Conservation (phyloP, 35 echinoderm and acorn worm species). For the Eucidaris tribuloides region DNA sequence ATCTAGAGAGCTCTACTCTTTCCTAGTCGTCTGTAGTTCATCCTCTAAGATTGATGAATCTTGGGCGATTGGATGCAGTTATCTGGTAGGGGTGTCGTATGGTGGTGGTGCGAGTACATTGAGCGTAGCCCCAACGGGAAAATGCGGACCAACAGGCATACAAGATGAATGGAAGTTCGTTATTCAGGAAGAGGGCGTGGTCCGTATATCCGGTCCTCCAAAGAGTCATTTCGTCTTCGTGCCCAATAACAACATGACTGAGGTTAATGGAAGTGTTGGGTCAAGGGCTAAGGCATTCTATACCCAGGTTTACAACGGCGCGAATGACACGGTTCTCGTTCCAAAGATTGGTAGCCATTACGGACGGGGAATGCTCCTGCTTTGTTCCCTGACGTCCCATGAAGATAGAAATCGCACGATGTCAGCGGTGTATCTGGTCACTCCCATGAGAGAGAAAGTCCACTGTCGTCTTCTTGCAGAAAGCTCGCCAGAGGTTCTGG, state of each 20-base stretch:
- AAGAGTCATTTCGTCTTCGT: slow-evolving; percentile 23
- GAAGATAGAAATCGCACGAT: slow-evolving; percentile 29
- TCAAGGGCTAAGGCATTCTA: slow-evolving; percentile 26
- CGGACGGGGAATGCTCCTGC: slow-evolving; percentile 29
- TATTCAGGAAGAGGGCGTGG: background rate
- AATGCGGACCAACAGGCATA: background rate
- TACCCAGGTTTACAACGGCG: slow-evolving; percentile 43
- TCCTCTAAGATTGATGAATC: background rate
- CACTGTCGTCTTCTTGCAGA: slow-evolving; percentile 10
- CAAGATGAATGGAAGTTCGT: slow-evolving; percentile 36
- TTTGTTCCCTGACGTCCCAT: slow-evolving; percentile 53
- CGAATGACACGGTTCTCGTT: slow-evolving; percentile 24
- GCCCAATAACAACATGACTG: background rate
- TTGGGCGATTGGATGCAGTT: background rate
- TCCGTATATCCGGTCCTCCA: slow-evolving; percentile 18
- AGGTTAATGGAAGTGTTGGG: background rate
- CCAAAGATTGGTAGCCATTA: slow-evolving; percentile 7
- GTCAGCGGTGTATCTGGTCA: slow-evolving; percentile 49
- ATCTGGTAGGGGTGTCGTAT: background rate
- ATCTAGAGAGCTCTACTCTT: background rate
- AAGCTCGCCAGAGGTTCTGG: background rate
- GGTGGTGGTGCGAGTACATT: background rate
- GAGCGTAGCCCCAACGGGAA: slow-evolving; percentile 2
- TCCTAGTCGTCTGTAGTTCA: background rate
- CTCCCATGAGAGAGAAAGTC: background rate